A percentile compares a stretch with the other conserved stretches of the same genome.
Conservation (phyloP, 2,888 invertebrate species). For the Spisula solida region DNA sequence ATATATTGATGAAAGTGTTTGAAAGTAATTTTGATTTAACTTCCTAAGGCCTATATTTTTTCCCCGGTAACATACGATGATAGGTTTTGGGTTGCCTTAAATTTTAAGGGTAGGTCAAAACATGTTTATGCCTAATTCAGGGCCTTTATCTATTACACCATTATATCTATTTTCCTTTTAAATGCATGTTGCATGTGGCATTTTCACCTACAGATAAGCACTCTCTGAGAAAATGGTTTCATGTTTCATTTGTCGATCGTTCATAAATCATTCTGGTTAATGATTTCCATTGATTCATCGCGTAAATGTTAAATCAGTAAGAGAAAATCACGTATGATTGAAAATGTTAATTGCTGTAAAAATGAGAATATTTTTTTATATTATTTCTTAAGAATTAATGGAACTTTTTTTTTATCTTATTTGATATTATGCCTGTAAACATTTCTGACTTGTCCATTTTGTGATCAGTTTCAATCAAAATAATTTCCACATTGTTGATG, state of each 20-base stretch:
- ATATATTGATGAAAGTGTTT: too few species aligned
- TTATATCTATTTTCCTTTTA: not conserved
- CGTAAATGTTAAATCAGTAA: not conserved
- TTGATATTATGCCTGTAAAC: not conserved
- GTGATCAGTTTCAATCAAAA: constrained; percentile 20
- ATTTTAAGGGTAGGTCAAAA: too few species aligned
- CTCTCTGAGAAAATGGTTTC: not conserved
- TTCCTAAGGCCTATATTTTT: too few species aligned
- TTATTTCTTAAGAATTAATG: not conserved
- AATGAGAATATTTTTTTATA: not conserved
- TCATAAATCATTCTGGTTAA: constrained; percentile 31
- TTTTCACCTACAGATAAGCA: not conserved
- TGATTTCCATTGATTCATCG: constrained; percentile 31
- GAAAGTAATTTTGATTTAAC: too few species aligned
- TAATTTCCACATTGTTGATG: not conserved
- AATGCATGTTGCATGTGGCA: not conserved
- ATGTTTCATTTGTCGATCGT: not conserved
- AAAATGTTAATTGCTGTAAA: not conserved
- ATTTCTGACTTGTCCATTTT: not conserved
- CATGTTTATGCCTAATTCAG: too few species aligned
- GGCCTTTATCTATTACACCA: not conserved
- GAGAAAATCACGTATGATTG: not conserved
- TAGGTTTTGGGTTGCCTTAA: too few species aligned
- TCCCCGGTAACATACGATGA: too few species aligned
- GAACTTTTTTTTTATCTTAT: not conserved